These are phyloP conservation scores for Pissodes strobi DNA, from an alignment of 1,140 invertebrate genomes.

Conservation along the genomic window DNA sequence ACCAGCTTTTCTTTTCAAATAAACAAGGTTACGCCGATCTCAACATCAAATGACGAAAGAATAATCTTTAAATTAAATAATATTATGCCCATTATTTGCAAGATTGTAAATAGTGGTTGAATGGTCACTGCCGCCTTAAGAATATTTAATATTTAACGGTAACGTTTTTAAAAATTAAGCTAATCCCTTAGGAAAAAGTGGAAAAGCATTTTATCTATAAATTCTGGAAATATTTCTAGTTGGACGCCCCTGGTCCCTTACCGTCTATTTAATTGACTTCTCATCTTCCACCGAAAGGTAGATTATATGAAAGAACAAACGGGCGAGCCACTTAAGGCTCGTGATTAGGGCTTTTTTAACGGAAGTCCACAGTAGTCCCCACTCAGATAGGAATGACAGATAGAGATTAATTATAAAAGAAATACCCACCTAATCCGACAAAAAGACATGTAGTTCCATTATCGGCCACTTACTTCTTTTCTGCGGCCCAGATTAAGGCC, in stretches of 20 bases:
- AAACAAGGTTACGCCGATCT: no score
- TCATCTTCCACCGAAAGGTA: constrained; percentile 35
- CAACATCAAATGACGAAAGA: no score
- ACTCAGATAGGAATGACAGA: constrained; percentile 31
- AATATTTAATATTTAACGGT: no score
- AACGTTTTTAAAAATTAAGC: no score
- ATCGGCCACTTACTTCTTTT: constrained; percentile 25
- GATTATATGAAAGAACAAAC: constrained; percentile 28
- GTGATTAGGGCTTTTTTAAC: constrained; percentile 34
- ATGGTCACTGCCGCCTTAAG: no score
- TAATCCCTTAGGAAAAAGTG: no score
- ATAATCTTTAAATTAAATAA: no score
- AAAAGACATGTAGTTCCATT: constrained; percentile 31
- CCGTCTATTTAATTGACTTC: constrained; percentile 26
- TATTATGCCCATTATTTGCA: no score
- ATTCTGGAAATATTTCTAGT: no score
- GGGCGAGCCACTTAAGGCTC: constrained; percentile 26
- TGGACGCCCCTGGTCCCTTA: constrained; percentile 13
- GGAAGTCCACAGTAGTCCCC: constrained; percentile 33
- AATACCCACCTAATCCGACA: constrained; percentile 33
- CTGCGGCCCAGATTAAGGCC: constrained; percentile 12
- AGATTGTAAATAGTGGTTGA: no score
- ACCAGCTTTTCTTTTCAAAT: no score
- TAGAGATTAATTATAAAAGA: constrained; percentile 37
- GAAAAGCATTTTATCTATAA: no score